Conservation (phyloP, 2,888 invertebrate genomes). For the Leptopilina syphax region DNA sequence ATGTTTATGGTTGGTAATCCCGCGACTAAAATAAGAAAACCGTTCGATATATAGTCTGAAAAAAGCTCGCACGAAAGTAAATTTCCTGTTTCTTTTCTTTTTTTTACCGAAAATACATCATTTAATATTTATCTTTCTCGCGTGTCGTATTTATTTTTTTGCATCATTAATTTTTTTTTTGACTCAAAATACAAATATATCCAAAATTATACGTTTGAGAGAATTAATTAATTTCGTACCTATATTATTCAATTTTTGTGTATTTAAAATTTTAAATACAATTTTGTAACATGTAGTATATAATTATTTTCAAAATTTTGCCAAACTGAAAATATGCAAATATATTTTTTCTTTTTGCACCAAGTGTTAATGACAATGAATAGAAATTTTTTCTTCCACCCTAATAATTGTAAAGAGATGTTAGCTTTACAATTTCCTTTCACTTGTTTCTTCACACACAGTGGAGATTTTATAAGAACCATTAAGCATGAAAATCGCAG, state of each 20-base stretch:
- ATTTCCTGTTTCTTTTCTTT: neutral
- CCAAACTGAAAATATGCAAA: too few species aligned
- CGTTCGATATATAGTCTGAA: slow-evolving; percentile 10
- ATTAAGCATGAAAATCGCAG: slow-evolving; percentile 17
- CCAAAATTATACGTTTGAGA: too few species aligned
- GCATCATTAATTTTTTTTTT: too few species aligned
- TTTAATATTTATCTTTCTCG: neutral
- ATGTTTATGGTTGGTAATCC: neutral
- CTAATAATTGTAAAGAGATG: neutral
- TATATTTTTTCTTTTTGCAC: too few species aligned
- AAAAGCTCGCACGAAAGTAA: slow-evolving; percentile 10
- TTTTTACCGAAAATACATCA: neutral
- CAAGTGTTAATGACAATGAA: too few species aligned
- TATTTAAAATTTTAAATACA: too few species aligned
- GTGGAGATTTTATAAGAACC: slow-evolving; percentile 14
- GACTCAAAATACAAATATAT: too few species aligned
- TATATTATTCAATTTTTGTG: too few species aligned
- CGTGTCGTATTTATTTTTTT: neutral
- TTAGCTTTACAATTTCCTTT: neutral
- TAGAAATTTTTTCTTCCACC: too few species aligned
- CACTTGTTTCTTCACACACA: slow-evolving; percentile 6
- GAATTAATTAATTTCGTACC: too few species aligned
- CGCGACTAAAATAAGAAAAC: neutral
- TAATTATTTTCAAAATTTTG: too few species aligned
- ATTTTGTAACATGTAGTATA: too few species aligned